Evolutionary conservation across 2,797 vertebrate genomes (phyloP), one percentile per base, ranked within the genome.

Genomic region (Chaunax sp.): DNA sequence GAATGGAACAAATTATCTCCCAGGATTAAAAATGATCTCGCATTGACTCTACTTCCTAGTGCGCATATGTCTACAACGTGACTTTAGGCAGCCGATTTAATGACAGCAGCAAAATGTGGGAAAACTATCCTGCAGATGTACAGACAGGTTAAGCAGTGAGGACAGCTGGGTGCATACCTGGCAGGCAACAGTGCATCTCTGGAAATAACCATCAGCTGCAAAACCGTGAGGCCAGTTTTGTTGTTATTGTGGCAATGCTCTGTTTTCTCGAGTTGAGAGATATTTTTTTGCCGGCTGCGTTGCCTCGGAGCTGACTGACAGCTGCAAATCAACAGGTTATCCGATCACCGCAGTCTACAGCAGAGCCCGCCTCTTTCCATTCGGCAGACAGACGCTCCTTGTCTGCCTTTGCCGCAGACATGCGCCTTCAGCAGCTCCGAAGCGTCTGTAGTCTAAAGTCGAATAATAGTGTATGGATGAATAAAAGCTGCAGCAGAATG

Each of bases 301-400:
- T 74, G 53, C 56, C 67, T 77, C n/a, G 66, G 63, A 64, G 47
- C 78, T 84, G 84, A 82, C 64, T 82, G 90, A 79, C 85, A 83
- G 82, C 78, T 79, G 72, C 74, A 69, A 89, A 94, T 95, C 96
- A 98, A 97, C 96, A 97, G 96, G 96, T 96, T 94, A 92, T 84
- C 85, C 83, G 90, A 92, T 92, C 90, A 85, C 87, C 84, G 89
- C 93, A 92, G 86, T 91, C 87, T 83, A 61, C 87, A 73, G 75
- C 89, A 80, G 67, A 91, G 90, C 79, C 81, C 57, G 87, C 83
- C 86, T 86, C 81, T 83, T 59, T 68, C 78, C 77, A 70, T 77
- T 76, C 80, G 81, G 62, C 71, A 83, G 75, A 82, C 85, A 90
- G 90, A 88, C 88, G 87, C 85, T 86, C 86, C 84, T 83, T 82